Evolutionary conservation across 2,113 vertebrate genomes (phyloP), one percentile per base, ranked within the genome.

Genomic region (Malurus elegans): DNA sequence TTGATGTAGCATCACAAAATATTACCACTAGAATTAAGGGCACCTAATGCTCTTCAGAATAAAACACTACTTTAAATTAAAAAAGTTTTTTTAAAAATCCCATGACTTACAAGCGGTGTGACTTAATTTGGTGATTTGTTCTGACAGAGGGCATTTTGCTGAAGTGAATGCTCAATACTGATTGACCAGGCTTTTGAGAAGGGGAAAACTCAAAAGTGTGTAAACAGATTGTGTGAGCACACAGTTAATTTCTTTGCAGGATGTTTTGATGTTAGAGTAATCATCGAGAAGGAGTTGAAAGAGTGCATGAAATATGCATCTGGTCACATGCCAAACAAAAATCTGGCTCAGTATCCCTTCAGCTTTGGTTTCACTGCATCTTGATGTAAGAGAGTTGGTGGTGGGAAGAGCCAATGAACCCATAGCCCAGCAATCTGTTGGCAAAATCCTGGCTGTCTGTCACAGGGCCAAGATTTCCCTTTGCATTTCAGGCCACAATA

Each of bases 401-500:
- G 9, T 25, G 66, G 69, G 20, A 90, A 50, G n/a, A 70, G 21
- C 47, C 8, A 3, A 25, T 70, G 31, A 80, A 28, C 18, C 16
- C 5, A 4, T 2, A 1, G 31, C 57, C 50, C 72, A 48, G 48
- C 9, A 92, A 42, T 16, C 40, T 85, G 36, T 51, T 86, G 54
- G 7, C 4, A 10, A 67, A 88, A 82, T 81, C 12, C 51, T 79
- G 21, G 1, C 45, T 85, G 51, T 25, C 34, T 48, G 44, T 50
- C 32, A 50, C 1, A 7, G 31, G 11, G 60, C 23, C 80, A 91
- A 32, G 34, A 76, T 57, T 60, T 86, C 10, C 24, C 13, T 44
- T 66, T 38, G 32, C 10, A 12, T 96, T 97, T 87, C 86, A 96
- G 87, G 71, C 17, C 64, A 54, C 24, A 87, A 44, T 83, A 73